Evolutionary conservation across 2,888 invertebrate genomes (phyloP), one percentile per base, ranked within the genome.

Genomic region (Escarpia spicata): DNA sequence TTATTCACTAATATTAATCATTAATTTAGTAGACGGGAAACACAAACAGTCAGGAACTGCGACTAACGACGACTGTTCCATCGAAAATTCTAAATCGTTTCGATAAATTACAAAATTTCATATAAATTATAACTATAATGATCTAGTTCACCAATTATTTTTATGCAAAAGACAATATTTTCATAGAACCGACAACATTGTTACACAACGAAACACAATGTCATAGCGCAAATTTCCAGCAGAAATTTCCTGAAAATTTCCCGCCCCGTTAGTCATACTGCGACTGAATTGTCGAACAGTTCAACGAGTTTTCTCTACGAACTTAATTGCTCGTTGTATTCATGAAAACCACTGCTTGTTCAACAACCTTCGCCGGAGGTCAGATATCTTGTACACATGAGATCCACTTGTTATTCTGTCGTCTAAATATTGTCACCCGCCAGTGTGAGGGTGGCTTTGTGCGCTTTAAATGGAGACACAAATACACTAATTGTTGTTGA

Each of bases 401-500:
- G 75, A 26, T 6, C 75, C 75, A 75, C 75, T 75, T 75, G 75
- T 75, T 75, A 75, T 75, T 26, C 4, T 75, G 75, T 75, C 75
- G 75, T 75, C n/a, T 75, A 75, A 75, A 75, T 26, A 75, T 75
- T n/a, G 75, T 75, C 75, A 75, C n/a, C 75, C 75, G n/a, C 52
- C 6, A 75, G n/a, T 75, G 75, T 75, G 75, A n/a, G n/a, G 75
- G 75, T 75, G 19, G 19, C 75, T 26, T 75, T 75, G 75, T 75
- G 75, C 26, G n/a, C 26, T 19, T 75, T 75, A 75, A 75, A 75
- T 26, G n/a, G 75, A 75, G 26, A 75, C 75, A 26, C 26, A 75
- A 75, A 75, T 75, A 75, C 75, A 75, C 75, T 75, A 75, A 75
- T 75, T 75, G 75, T 75, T 75, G 75, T 75, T 75, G 75, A 75